Conservation (phyloP, 2,113 vertebrate genomes). For the Ia io region DNA sequence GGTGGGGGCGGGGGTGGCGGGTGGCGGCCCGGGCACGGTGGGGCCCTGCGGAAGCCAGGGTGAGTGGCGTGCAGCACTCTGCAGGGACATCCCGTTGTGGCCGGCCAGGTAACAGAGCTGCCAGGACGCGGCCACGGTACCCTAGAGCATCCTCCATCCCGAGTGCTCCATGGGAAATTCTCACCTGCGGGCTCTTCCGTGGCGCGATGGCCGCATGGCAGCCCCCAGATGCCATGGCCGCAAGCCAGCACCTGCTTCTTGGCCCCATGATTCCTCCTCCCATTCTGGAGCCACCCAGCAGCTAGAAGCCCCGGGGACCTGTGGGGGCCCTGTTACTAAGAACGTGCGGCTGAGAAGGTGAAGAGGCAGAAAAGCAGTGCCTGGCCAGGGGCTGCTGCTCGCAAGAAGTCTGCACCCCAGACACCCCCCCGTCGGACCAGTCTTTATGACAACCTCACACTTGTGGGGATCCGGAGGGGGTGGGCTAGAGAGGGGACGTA, state of each 20-base stretch:
- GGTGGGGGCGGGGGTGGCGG: neutral
- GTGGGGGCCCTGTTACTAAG: neutral
- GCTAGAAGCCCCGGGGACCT: neutral
- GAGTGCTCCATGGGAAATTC: constrained; percentile 32
- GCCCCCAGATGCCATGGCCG: neutral
- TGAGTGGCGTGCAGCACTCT: neutral
- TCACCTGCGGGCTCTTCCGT: neutral
- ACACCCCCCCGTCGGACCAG: neutral
- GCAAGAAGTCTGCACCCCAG: neutral
- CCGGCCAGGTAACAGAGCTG: neutral
- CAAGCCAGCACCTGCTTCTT: neutral
- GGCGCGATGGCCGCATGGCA: neutral
- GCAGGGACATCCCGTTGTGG: neutral
- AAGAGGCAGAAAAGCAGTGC: neutral
- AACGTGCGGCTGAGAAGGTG: neutral
- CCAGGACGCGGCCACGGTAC: constrained; percentile 32
- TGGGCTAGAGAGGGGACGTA: neutral
- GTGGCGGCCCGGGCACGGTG: accelerated
- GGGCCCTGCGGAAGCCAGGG: neutral
- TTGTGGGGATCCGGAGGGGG: neutral
- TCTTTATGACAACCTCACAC: neutral
- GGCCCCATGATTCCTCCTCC: neutral
- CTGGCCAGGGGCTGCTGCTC: neutral
- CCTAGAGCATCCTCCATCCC: constrained; percentile 29
- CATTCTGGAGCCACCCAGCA: constrained; percentile 36